Evolutionary conservation across 2,113 vertebrate species (phyloP).

Genomic region (Charina bottae): DNA sequence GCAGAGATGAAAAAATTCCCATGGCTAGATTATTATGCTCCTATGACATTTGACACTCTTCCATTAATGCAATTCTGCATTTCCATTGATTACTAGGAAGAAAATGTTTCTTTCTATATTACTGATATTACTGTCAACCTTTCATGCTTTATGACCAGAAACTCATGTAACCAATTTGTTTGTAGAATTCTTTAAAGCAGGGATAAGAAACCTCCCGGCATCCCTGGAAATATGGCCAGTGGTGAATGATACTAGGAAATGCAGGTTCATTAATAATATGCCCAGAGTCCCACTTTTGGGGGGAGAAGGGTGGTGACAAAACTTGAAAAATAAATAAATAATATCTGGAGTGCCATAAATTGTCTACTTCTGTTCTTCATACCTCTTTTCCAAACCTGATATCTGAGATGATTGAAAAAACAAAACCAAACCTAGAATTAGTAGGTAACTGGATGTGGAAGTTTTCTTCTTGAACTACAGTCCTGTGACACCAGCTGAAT

Average conservation of each 20-base stretch:
- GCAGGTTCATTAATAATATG: not conserved
- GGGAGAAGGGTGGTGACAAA: too few species aligned
- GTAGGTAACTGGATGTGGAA: too few species aligned
- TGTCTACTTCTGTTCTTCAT: not conserved
- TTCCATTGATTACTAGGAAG: slow-evolving; percentile 57
- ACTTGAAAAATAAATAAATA: too few species aligned
- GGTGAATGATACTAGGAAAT: not conserved
- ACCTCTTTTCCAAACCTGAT: not conserved
- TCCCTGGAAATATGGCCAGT: not conserved
- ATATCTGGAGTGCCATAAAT: not conserved
- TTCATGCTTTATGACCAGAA: slow-evolving; percentile 36
- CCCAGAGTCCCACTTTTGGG: too few species aligned
- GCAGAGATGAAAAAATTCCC: not conserved
- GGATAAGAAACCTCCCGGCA: not conserved
- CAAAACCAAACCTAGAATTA: not conserved
- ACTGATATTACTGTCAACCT: slow-evolving; percentile 53
- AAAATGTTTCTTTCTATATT: slow-evolving; percentile 63
- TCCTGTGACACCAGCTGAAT: not conserved
- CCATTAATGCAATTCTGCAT: slow-evolving; percentile 49
- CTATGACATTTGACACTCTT: not conserved
- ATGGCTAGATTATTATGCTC: not conserved
- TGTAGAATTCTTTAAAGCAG: not conserved
- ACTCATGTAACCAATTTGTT: not conserved
- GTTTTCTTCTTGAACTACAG: not conserved
- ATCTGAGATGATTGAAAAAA: not conserved